Percentiles rank a stretch among this genome's conserved stretches.
phyloP scores from a whole-genome alignment of 1,140 invertebrate species.

The Pseudobourletiella spinata region DNA sequence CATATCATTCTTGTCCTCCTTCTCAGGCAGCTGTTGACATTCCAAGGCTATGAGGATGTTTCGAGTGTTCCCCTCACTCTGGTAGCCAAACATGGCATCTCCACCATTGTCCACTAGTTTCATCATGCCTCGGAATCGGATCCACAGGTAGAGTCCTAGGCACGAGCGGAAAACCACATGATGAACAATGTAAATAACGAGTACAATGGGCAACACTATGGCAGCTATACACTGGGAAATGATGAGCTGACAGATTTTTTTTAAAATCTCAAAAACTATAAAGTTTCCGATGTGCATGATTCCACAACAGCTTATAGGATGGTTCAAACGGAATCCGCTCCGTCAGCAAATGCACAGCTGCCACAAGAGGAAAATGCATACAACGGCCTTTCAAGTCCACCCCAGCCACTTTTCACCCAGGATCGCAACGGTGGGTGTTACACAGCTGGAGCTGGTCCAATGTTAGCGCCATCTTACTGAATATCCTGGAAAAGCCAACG shows the following conservation, averaged over 20 bases:
- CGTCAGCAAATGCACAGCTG: no score
- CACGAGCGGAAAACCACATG: neutral
- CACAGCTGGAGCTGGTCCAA: no score
- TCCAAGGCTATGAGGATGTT: constrained; percentile 2
- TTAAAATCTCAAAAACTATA: neutral
- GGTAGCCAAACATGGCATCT: constrained; percentile 7
- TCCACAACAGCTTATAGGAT: no score
- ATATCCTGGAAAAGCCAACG: no score
- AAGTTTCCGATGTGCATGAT: no score
- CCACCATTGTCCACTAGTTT: constrained; percentile 2
- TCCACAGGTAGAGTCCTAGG: neutral
- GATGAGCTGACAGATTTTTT: neutral
- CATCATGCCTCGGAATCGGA: neutral
- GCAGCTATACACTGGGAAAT: neutral
- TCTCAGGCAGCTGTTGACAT: neutral
- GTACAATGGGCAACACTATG: neutral
- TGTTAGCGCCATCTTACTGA: no score
- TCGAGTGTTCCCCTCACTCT: neutral
- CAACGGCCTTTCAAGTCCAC: no score
- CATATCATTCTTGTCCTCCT: neutral
- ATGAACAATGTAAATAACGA: neutral
- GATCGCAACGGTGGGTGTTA: no score
- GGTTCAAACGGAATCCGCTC: neutral
- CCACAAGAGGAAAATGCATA: no score
- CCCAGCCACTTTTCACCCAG: no score